Evolutionary conservation across 2,888 invertebrate species (phyloP).

Genomic region (Tiliacea aurago): DNA sequence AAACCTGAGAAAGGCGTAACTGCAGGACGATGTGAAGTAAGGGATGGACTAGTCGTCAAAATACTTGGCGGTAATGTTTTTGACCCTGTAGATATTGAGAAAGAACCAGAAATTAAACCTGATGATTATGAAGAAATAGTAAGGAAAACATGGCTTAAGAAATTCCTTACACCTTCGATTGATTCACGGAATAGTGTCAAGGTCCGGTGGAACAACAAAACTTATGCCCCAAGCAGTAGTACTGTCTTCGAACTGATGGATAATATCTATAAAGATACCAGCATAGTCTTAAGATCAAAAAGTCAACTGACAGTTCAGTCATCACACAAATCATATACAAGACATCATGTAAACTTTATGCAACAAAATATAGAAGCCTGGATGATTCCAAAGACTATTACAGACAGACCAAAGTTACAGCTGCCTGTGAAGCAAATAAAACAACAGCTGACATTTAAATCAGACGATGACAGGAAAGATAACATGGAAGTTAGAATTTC

Average conservation of each 20-base stretch:
- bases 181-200: constrained; percentile 79
- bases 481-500: constrained; percentile 73
- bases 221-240: constrained; percentile 80
- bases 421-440: constrained; percentile 48
- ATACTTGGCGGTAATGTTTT: constrained; percentile 64
- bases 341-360: constrained; percentile 75
- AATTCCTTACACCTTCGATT: constrained; percentile 72
- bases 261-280: constrained; percentile 77
- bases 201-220: constrained; percentile 83
- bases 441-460: constrained; percentile 42
- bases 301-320: constrained; percentile 76
- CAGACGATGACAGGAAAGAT: constrained; percentile 56
- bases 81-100: constrained; percentile 43
- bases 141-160: constrained; percentile 78
- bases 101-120: constrained; percentile 17
- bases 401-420: constrained; percentile 61
- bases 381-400: constrained; percentile 81
- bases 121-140: constrained; percentile 70
- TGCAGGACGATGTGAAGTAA: constrained; percentile 81
- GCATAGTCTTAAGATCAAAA: constrained; percentile 74
- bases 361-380: constrained; percentile 81
- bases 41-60: constrained; percentile 78
- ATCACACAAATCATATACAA: constrained; percentile 66
- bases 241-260: constrained; percentile 81
- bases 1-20: constrained; percentile 78